Conservation (phyloP, 2,797 vertebrate species). For the Streptopelia turtur region DNA sequence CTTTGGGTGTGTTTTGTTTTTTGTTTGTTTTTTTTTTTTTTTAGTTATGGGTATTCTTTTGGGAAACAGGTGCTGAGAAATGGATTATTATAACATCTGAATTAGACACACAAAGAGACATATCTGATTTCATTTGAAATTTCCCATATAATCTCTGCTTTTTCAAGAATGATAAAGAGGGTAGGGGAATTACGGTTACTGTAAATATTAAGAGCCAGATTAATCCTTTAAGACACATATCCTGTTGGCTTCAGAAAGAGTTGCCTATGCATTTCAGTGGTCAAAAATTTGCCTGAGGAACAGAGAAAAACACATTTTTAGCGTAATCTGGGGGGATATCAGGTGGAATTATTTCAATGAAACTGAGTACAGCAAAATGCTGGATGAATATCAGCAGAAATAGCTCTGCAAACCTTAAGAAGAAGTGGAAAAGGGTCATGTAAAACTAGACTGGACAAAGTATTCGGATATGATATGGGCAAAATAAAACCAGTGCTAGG, state of each 20-base stretch:
- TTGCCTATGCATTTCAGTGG: not conserved
- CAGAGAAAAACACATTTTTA: not conserved
- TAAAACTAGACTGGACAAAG: not conserved
- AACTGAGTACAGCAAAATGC: not conserved
- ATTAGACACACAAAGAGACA: not conserved
- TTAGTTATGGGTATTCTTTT: not conserved
- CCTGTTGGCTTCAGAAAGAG: accelerated
- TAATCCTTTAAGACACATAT: not conserved
- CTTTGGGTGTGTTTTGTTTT: not conserved
- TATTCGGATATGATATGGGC: not conserved
- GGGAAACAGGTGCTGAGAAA: not conserved
- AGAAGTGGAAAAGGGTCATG: not conserved
- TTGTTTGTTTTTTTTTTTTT: not conserved
- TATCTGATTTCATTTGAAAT: not conserved
- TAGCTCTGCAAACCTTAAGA: not conserved
- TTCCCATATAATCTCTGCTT: not conserved
- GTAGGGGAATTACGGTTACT: not conserved
- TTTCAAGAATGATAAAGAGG: not conserved
- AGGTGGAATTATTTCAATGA: not conserved
- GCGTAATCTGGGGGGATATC: not conserved
- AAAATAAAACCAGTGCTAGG: not conserved
- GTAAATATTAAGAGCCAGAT: not conserved
- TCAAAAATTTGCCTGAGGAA: not conserved
- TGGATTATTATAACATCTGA: not conserved
- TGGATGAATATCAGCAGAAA: not conserved